Conservation (phyloP, 1,140 invertebrate species). For the Helicoverpa zea region DNA sequence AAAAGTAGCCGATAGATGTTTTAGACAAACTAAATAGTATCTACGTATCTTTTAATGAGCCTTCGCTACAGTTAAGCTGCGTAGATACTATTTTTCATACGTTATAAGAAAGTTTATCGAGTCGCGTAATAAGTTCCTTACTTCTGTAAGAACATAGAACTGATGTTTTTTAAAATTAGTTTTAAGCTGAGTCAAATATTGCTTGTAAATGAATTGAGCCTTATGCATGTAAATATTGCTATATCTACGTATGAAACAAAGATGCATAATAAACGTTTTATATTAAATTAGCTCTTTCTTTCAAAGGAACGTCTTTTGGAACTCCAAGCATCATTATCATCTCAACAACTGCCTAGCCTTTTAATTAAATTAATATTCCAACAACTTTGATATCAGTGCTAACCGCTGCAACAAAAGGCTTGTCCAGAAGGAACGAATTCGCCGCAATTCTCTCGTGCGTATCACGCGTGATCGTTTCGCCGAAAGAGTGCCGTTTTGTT, state of each 20-base stretch:
- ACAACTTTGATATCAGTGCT: too few species aligned
- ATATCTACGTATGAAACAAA: background rate
- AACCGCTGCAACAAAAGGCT: too few species aligned
- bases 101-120: background rate
- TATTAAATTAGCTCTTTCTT: background rate
- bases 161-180: conserved; percentile 9
- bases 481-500: too few species aligned
- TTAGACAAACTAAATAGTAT: background rate
- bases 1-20: background rate
- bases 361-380: too few species aligned
- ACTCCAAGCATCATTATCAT: too few species aligned
- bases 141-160: conserved; percentile 20
- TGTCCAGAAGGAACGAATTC: too few species aligned
- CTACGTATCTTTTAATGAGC: background rate
- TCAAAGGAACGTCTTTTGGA: too few species aligned
- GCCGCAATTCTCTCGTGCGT: too few species aligned
- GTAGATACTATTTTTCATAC: too few species aligned
- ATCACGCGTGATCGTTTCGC: too few species aligned
- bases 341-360: too few species aligned
- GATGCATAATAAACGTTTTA: conserved; percentile 34
- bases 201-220: conserved; percentile 26
- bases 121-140: background rate
- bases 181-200: conserved; percentile 6
- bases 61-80: background rate
- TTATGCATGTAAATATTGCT: conserved; percentile 32